These are phyloP conservation scores for Sinosuthora webbiana DNA, from an alignment of 2,113 vertebrate genomes.

Conservation along the genomic window DNA sequence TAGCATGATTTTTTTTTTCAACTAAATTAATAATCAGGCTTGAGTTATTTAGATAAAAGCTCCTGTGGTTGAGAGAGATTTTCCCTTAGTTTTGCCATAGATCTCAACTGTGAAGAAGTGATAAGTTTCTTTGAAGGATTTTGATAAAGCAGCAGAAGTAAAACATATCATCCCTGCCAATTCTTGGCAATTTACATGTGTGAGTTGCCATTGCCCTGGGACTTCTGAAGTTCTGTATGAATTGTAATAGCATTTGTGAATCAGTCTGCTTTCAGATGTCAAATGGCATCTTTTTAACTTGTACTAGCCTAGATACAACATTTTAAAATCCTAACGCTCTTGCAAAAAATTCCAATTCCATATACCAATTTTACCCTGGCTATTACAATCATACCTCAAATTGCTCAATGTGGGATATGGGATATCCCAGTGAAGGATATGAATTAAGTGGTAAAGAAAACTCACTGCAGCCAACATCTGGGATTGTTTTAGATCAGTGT, in stretches of 20 bases:
- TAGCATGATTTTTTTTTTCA: neutral
- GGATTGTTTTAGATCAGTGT: accelerated
- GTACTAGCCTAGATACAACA: neutral
- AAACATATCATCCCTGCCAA: neutral
- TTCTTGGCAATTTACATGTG: neutral
- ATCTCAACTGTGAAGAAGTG: neutral
- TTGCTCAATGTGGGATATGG: accelerated
- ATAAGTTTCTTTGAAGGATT: neutral
- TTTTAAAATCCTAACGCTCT: neutral
- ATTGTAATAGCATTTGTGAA: neutral
- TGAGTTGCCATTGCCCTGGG: neutral
- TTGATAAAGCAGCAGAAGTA: neutral
- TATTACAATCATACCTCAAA: neutral
- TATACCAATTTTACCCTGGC: neutral
- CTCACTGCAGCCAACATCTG: neutral
- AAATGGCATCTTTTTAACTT: neutral
- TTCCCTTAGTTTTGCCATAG: neutral
- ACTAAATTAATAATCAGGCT: neutral
- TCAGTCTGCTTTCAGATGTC: neutral
- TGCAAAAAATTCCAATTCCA: neutral
- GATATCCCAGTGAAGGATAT: neutral
- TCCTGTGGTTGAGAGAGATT: neutral
- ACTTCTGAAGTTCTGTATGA: neutral
- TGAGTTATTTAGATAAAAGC: neutral
- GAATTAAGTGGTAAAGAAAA: neutral